Conservation (phyloP, 2,888 invertebrate genomes). For the Netelia virgata region DNA sequence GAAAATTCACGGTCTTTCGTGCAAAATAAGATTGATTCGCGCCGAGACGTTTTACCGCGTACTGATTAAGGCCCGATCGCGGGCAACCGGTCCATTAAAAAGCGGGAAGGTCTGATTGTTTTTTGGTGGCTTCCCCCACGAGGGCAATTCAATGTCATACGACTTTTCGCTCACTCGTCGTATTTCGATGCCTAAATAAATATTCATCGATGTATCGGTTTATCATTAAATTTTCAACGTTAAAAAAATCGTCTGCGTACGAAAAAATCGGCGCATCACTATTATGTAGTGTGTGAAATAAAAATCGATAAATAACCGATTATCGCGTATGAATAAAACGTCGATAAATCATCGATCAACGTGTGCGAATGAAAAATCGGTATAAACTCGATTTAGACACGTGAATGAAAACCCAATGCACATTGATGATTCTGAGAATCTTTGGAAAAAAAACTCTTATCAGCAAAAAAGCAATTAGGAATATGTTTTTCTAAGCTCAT, state of each 20-base stretch:
- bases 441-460: too few relatives aligned
- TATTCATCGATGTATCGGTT: neutral
- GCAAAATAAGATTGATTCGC: conserved; percentile 14
- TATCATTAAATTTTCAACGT: neutral
- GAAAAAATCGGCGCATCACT: too few relatives aligned
- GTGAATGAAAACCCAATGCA: too few relatives aligned
- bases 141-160: conserved; percentile 5
- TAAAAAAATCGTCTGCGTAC: too few relatives aligned
- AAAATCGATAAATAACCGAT: too few relatives aligned
- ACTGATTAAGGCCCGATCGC: conserved; percentile 20
- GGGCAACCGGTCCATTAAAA: conserved; percentile 10
- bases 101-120: conserved; percentile 34
- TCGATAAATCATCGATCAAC: too few relatives aligned
- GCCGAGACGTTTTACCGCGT: neutral
- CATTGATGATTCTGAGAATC: too few relatives aligned
- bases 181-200: neutral
- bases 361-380: conserved; percentile 4
- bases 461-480: too few relatives aligned
- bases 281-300: neutral
- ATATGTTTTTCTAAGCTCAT: too few relatives aligned
- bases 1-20: conserved; percentile 11
- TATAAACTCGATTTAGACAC: too few relatives aligned
- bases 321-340: too few relatives aligned
- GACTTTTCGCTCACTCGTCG: neutral
- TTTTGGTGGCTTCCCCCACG: neutral